phyloP scores from a whole-genome alignment of 2,888 invertebrate species.

The Parnassius orleans region DNA sequence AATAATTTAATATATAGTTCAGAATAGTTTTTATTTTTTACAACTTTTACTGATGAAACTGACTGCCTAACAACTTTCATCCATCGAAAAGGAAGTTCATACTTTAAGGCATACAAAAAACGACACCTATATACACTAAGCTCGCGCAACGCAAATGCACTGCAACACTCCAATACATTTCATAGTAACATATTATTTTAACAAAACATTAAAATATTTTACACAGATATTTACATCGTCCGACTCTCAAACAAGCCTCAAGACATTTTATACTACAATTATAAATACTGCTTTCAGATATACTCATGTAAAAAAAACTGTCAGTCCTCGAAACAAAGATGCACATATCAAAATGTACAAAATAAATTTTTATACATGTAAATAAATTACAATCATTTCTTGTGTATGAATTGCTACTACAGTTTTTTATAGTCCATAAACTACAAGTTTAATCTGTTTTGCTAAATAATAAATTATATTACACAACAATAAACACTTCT shows the following conservation, averaged over 20 bases:
- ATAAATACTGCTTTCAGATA: slow-evolving; percentile 28
- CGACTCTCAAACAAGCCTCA: slow-evolving; percentile 24
- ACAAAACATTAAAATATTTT: slow-evolving; percentile 29
- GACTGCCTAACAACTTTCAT: slow-evolving; percentile 39
- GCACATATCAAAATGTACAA: slow-evolving; percentile 28
- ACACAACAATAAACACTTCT: slow-evolving; percentile 11
- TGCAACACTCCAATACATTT: slow-evolving; percentile 36
- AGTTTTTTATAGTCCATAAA: slow-evolving; percentile 9
- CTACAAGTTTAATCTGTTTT: not conserved
- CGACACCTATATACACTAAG: slow-evolving; percentile 67
- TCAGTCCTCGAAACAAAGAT: slow-evolving; percentile 18
- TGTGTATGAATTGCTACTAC: slow-evolving; percentile 17
- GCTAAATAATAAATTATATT: slow-evolving; percentile 22
- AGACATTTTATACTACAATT: slow-evolving; percentile 22
- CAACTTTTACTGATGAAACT: slow-evolving; percentile 42
- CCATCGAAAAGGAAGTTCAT: slow-evolving; percentile 46
- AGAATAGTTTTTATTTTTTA: slow-evolving; percentile 43
- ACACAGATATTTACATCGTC: slow-evolving; percentile 35
- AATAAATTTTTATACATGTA: slow-evolving; percentile 32
- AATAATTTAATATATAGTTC: slow-evolving; percentile 23
- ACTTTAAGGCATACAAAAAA: slow-evolving; percentile 64
- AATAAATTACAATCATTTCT: slow-evolving; percentile 29
- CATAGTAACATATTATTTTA: slow-evolving; percentile 47
- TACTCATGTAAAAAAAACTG: slow-evolving; percentile 5
- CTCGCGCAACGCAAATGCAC: slow-evolving; percentile 58